A percentile compares a stretch with the other conserved stretches of the same genome.
Evolutionary conservation across 2,113 vertebrate species (phyloP).

Genomic region (Semnornis frantzii): DNA sequence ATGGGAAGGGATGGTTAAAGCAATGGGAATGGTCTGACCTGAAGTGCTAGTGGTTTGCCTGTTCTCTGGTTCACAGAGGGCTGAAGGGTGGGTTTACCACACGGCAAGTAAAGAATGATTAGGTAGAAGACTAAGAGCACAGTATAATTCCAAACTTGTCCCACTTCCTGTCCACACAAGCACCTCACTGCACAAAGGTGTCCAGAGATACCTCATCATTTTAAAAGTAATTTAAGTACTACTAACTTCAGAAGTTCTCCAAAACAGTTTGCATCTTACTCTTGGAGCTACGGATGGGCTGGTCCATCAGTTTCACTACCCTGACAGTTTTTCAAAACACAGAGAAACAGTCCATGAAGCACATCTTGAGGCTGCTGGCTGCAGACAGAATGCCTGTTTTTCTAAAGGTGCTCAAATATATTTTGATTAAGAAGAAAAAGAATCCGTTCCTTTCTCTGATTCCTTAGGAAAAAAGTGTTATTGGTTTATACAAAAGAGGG

Average conservation of each 20-base stretch:
- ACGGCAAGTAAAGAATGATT: not conserved
- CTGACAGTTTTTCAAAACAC: not conserved
- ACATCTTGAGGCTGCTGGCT: not conserved
- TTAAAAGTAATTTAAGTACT: not conserved
- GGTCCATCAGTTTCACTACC: not conserved
- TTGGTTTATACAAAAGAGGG: not conserved
- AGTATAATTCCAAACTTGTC: not conserved
- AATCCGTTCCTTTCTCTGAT: not conserved
- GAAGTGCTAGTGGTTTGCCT: not conserved
- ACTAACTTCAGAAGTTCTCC: not conserved
- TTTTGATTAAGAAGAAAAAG: not conserved
- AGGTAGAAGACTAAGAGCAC: not conserved
- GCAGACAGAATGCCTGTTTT: not conserved
- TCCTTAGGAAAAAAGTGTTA: not conserved
- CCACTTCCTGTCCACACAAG: not conserved
- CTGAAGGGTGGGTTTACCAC: not conserved
- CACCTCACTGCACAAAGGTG: not conserved
- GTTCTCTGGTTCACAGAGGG: not conserved
- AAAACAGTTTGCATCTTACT: not conserved
- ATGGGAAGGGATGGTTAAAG: not conserved
- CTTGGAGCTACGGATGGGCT: not conserved
- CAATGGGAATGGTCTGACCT: not conserved
- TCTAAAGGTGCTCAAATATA: not conserved
- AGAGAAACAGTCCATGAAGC: not conserved
- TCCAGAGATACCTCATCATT: not conserved